A percentile compares a stretch with the other conserved stretches of the same genome.
Conservation (phyloP, 2,113 vertebrate species). For the Platichthys stellatus region DNA sequence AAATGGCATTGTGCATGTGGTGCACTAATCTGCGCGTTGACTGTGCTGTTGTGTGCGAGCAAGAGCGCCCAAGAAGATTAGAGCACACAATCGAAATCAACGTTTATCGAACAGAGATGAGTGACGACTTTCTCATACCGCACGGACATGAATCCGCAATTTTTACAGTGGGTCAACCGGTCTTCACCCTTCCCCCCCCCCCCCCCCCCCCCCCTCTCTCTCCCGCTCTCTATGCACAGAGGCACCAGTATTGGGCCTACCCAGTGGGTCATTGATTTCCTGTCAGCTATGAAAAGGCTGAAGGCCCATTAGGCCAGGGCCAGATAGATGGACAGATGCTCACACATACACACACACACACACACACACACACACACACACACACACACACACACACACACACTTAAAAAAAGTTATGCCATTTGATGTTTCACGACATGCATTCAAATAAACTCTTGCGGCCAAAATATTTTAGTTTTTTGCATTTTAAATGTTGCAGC, state of each 20-base stretch:
- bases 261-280: conserved; percentile 73
- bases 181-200: background rate
- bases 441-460: conserved; percentile 46
- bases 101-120: conserved; percentile 51
- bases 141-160: conserved; percentile 56
- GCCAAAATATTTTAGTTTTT: conserved; percentile 12
- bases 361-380: conserved; percentile 7
- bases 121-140: conserved; percentile 67
- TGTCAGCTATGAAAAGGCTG: conserved; percentile 71
- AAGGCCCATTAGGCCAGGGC: conserved; percentile 67
- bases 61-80: conserved; percentile 44
- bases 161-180: conserved; percentile 53
- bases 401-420: conserved; percentile 23
- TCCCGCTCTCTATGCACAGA: conserved; percentile 39
- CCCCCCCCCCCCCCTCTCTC: background rate
- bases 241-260: conserved; percentile 64
- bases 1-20: conserved; percentile 37
- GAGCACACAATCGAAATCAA: conserved; percentile 62
- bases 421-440: conserved; percentile 43
- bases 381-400: conserved; percentile 12
- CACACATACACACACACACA: conserved; percentile 16
- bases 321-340: conserved; percentile 59
- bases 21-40: conserved; percentile 50
- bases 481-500: background rate
- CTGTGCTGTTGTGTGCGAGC: background rate